phyloP scores from a whole-genome alignment of 2,113 vertebrate species.

The Dunckerocampus dactyliophorus region DNA sequence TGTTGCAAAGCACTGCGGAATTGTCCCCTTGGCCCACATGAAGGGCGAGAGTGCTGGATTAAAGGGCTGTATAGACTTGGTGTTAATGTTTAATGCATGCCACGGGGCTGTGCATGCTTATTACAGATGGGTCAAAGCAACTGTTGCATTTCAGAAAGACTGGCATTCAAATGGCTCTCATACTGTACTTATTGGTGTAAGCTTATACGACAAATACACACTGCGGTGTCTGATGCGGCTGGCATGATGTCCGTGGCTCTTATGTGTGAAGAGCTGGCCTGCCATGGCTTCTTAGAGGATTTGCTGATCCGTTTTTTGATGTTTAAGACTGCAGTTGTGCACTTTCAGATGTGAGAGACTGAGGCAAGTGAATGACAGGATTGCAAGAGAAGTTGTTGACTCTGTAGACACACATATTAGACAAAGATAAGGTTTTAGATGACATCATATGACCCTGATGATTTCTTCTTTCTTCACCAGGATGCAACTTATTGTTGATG shows the following conservation, averaged over 20 bases:
- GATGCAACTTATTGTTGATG: no score
- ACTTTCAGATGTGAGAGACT: constrained; percentile 5
- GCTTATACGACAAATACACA: constrained; percentile 44
- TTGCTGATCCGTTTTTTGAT: constrained; percentile 34
- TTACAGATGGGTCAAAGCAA: constrained; percentile 54
- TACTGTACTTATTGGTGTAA: constrained; percentile 35
- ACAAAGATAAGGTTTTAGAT: neutral
- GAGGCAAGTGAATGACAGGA: neutral
- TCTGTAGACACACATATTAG: neutral
- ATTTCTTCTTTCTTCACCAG: no score
- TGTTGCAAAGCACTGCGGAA: constrained; percentile 22
- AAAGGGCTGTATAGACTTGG: constrained; percentile 39
- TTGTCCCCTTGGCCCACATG: constrained; percentile 40
- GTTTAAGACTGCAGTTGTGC: constrained; percentile 28
- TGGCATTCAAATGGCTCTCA: constrained; percentile 30
- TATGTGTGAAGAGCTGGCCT: constrained; percentile 42
- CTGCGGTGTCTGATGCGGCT: constrained; percentile 36
- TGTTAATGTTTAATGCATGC: constrained; percentile 69
- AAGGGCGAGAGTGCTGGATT: constrained; percentile 44
- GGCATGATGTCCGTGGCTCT: constrained; percentile 47
- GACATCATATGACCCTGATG: no score
- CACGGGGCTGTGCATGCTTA: constrained; percentile 44
- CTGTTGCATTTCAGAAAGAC: constrained; percentile 51
- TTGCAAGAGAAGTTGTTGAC: neutral
- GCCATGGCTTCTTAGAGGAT: constrained; percentile 46